A percentile compares a stretch with the other conserved stretches of the same genome.
phyloP scores from a whole-genome alignment of 30 jellyfish, hydroid and myxozoan species.

The Cassiopea andromeda region DNA sequence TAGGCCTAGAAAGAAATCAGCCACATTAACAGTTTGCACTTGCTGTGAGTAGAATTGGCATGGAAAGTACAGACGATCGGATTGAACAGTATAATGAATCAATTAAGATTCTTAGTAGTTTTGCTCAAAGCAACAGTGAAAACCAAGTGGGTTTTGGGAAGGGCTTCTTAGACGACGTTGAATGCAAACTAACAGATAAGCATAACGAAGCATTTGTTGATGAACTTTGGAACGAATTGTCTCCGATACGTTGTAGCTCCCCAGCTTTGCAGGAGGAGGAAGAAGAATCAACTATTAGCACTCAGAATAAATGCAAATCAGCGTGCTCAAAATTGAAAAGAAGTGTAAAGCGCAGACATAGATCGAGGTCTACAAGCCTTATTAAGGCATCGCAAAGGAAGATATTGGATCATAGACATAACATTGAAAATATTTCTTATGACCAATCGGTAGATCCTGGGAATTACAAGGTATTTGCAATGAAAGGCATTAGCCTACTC shows the following conservation, averaged over 20 bases:
- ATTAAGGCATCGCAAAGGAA: neutral
- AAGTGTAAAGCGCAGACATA: slow-evolving; percentile 44
- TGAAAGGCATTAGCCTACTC: no score
- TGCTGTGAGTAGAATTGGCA: neutral
- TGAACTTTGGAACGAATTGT: slow-evolving; percentile 25
- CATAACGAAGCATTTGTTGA: slow-evolving; percentile 58
- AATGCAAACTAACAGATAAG: neutral
- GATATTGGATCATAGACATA: neutral
- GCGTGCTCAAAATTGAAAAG: neutral
- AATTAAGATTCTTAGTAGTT: neutral
- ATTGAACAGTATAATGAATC: neutral
- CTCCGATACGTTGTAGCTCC: slow-evolving; percentile 36
- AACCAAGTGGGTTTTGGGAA: neutral
- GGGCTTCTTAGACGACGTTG: neutral
- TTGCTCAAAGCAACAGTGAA: neutral
- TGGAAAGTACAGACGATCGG: neutral
- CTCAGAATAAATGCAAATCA: slow-evolving; percentile 18
- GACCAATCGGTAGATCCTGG: no score
- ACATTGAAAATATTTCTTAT: no score
- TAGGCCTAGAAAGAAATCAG: no score
- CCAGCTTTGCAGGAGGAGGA: neutral
- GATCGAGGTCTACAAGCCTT: slow-evolving; percentile 34
- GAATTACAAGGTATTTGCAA: no score
- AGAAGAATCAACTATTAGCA: slow-evolving; percentile 24
- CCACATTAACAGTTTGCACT: no score